Evolutionary conservation across 2,888 invertebrate species (phyloP).

Genomic region (Caenorhabditis wallacei): DNA sequence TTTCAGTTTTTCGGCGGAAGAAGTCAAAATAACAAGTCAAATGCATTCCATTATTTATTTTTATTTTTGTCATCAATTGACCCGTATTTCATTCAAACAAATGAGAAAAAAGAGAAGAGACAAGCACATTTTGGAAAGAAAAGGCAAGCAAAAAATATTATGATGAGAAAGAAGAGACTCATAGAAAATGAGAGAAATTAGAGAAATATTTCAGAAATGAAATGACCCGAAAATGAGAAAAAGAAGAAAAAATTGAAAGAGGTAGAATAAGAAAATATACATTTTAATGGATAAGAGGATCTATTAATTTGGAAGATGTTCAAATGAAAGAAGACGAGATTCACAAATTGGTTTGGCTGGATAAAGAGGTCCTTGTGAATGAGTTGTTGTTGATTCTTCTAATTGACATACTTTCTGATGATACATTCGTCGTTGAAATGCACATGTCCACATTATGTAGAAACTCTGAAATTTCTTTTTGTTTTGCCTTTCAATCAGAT

Average conservation of each 20-base stretch:
- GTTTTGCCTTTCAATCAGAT: too few species aligned
- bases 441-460: slow-evolving; percentile 56
- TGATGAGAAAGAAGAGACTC: neutral
- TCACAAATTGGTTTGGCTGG: slow-evolving; percentile 38
- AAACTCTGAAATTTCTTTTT: slow-evolving; percentile 27
- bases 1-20: slow-evolving; percentile 53
- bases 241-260: slow-evolving; percentile 17
- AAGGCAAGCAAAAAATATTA: slow-evolving; percentile 6
- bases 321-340: slow-evolving; percentile 36
- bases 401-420: slow-evolving; percentile 52
- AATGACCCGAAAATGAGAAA: slow-evolving; percentile 15
- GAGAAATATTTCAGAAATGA: slow-evolving; percentile 1
- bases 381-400: slow-evolving; percentile 45
- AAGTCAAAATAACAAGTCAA: slow-evolving; percentile 52
- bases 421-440: slow-evolving; percentile 42
- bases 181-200: slow-evolving; percentile 8
- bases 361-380: slow-evolving; percentile 36
- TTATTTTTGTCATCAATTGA: slow-evolving; percentile 38
- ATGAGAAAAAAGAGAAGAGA: slow-evolving; percentile 34
- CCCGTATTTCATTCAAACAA: slow-evolving; percentile 46
- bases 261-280: slow-evolving; percentile 15
- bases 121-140: slow-evolving; percentile 2
- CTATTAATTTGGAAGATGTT: slow-evolving; percentile 28
- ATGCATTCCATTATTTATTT: slow-evolving; percentile 50
- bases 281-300: neutral